phyloP scores from a whole-genome alignment of 1,140 invertebrate species.

The Manduca sexta region DNA sequence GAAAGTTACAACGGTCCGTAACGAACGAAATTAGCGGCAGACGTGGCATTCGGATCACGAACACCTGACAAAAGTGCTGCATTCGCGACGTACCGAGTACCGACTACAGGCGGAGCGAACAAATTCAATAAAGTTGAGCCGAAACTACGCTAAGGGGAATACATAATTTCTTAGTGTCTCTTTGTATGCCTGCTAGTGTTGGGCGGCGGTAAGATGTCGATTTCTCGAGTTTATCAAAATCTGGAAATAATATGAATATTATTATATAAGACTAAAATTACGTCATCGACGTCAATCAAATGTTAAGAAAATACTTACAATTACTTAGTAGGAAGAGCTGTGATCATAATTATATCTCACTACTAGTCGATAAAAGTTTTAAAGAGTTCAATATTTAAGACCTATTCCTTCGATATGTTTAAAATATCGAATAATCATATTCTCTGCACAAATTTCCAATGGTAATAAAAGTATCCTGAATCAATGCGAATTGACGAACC shows the following conservation, averaged over 20 bases:
- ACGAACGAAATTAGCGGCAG: slow-evolving; percentile 17
- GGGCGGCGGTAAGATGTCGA: slow-evolving; percentile 16
- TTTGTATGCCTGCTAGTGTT: slow-evolving; percentile 51
- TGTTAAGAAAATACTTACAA: not conserved
- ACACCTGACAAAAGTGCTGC: slow-evolving; percentile 55
- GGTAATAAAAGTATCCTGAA: no score
- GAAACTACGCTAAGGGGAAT: slow-evolving; percentile 67
- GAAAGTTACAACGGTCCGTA: slow-evolving; percentile 11
- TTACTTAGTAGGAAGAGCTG: no score
- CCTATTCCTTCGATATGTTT: no score
- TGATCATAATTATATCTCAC: no score
- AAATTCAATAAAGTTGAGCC: slow-evolving; percentile 67
- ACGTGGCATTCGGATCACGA: slow-evolving; percentile 44
- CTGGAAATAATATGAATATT: not conserved
- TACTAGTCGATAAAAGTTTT: no score
- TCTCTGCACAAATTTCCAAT: no score
- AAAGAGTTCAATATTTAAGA: no score
- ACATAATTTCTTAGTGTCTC: slow-evolving; percentile 70
- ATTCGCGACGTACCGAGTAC: slow-evolving; percentile 14
- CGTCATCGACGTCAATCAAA: not conserved
- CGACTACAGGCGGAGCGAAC: slow-evolving; percentile 43
- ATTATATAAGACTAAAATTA: not conserved
- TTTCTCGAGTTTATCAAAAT: not conserved
- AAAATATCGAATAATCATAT: no score
- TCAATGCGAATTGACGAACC: no score